Evolutionary conservation across 1,140 invertebrate species (phyloP).

Genomic region (Leptopilina boulardi): DNA sequence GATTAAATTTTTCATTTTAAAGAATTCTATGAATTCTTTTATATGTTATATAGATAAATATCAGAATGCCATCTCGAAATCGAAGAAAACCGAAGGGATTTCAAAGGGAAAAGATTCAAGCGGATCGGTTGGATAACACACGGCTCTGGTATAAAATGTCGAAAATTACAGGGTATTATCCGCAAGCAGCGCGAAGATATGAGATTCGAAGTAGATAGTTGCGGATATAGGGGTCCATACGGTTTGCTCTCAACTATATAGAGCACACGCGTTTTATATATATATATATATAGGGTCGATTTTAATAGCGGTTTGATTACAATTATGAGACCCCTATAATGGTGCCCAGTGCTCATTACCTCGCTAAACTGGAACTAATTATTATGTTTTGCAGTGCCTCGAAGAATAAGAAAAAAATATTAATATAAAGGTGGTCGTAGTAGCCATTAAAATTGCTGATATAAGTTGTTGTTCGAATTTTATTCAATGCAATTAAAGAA

Average conservation of each 20-base stretch:
- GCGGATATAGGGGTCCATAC: slow-evolving; percentile 51
- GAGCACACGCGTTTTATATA: slow-evolving; percentile 54
- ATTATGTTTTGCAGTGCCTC: slow-evolving; percentile 60
- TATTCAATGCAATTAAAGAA: slow-evolving; percentile 19
- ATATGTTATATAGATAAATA: slow-evolving; percentile 27
- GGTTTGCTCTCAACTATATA: slow-evolving; percentile 35
- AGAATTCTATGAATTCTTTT: background rate
- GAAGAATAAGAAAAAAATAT: slow-evolving; percentile 43
- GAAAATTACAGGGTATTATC: slow-evolving; percentile 73
- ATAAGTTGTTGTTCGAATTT: slow-evolving; percentile 11
- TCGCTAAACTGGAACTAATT: slow-evolving; percentile 66
- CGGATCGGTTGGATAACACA: slow-evolving; percentile 67
- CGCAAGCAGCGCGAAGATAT: slow-evolving; percentile 62
- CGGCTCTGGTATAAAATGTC: slow-evolving; percentile 69
- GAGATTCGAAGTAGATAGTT: slow-evolving; percentile 69
- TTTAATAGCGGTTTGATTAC: slow-evolving; percentile 66
- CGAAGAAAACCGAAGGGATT: slow-evolving; percentile 63
- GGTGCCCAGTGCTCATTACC: slow-evolving; percentile 57
- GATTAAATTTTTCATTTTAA: background rate
- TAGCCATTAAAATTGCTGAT: background rate
- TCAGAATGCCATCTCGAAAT: slow-evolving; percentile 62
- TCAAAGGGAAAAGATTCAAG: slow-evolving; percentile 57
- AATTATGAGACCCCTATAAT: slow-evolving; percentile 63
- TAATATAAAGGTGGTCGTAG: background rate
- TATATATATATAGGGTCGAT: slow-evolving; percentile 64